Evolutionary conservation across 2,888 invertebrate genomes (phyloP).

Genomic region (Diplolepis rosae): DNA sequence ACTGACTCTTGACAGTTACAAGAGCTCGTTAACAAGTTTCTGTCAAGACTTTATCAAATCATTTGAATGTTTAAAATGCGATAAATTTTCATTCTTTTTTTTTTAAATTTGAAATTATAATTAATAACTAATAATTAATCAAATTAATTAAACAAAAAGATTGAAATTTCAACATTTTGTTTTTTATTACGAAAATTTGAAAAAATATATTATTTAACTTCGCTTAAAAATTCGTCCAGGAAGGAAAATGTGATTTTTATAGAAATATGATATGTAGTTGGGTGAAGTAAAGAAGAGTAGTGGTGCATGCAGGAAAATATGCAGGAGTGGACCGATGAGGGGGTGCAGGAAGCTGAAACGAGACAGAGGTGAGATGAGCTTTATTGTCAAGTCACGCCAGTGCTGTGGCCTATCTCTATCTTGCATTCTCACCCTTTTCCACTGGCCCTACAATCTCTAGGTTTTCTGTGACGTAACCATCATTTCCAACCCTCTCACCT

Average conservation of each 20-base stretch:
- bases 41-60: constrained; percentile 20
- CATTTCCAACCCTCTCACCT: constrained; percentile 32
- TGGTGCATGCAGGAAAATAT: constrained; percentile 35
- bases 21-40: constrained; percentile 10
- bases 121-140: no score
- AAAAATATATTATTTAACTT: no score
- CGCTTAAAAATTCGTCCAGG: no score
- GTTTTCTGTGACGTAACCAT: constrained; percentile 48
- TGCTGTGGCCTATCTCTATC: constrained; percentile 72
- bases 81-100: no score
- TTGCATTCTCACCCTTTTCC: constrained; percentile 61
- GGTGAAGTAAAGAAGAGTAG: neutral
- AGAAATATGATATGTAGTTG: neutral
- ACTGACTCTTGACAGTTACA: constrained; percentile 14
- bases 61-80: no score
- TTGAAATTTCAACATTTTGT: no score
- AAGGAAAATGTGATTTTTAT: neutral
- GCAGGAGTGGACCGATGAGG: constrained; percentile 46
- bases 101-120: no score
- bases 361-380: constrained; percentile 65
- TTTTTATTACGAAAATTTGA: no score
- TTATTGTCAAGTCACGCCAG: constrained; percentile 72
- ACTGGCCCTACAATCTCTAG: constrained; percentile 45
- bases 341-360: constrained; percentile 39
- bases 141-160: no score